Percentiles rank a stretch among this genome's conserved stretches.
Evolutionary conservation across 2,797 vertebrate species (phyloP).

Genomic region (Eidolon dupreanum): DNA sequence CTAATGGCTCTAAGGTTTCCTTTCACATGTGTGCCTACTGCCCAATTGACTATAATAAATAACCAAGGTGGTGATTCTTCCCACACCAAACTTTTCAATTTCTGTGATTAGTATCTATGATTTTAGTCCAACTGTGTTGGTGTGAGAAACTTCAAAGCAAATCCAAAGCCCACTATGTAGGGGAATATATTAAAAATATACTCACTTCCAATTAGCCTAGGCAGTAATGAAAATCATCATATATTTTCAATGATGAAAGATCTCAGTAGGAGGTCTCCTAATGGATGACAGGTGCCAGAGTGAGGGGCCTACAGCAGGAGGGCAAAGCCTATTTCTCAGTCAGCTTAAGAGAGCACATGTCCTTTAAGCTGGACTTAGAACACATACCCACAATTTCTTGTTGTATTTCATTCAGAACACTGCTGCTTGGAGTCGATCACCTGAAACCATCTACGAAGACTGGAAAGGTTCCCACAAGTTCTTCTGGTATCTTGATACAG

Average conservation of each 20-base stretch:
- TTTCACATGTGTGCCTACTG: conserved; percentile 49
- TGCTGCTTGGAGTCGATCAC: conserved; percentile 15
- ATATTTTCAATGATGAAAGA: conserved; percentile 95
- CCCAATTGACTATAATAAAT: conserved; percentile 63
- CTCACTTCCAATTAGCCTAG: conserved; percentile 89
- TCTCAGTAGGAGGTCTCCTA: conserved; percentile 92
- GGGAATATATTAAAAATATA: conserved; percentile 80
- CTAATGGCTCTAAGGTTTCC: conserved; percentile 33
- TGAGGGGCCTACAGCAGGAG: conserved; percentile 79
- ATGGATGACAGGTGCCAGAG: conserved; percentile 92
- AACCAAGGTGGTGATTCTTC: conserved; percentile 55
- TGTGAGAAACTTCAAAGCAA: conserved; percentile 78
- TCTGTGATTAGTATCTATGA: conserved; percentile 76
- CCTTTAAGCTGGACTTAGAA: conserved; percentile 56
- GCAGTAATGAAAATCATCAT: conserved; percentile 89
- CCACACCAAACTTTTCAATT: conserved; percentile 51
- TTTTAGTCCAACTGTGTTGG: conserved; percentile 73
- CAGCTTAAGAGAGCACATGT: conserved; percentile 37
- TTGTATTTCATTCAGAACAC: conserved; percentile 37
- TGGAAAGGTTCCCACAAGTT: not conserved
- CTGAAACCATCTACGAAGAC: not conserved
- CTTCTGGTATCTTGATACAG: not conserved
- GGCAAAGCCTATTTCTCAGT: conserved; percentile 61
- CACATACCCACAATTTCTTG: conserved; percentile 42
- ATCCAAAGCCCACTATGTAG: conserved; percentile 72